phyloP scores from a whole-genome alignment of 1,140 invertebrate genomes.

The Cepaea nemoralis region DNA sequence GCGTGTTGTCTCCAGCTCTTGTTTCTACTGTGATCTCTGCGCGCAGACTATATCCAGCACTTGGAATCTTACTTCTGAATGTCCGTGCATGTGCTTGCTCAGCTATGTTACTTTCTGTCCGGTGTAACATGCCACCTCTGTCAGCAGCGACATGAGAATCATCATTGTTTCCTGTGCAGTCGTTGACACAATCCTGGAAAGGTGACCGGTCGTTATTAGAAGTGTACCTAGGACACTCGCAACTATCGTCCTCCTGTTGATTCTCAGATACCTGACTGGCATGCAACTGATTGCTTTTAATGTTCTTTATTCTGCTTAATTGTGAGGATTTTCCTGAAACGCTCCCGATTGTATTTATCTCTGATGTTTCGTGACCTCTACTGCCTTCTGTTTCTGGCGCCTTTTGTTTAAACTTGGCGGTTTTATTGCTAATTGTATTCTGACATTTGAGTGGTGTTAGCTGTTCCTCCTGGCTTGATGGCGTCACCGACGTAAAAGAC shows the following conservation, averaged over 20 bases:
- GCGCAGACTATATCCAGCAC: neutral
- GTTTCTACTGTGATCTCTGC: neutral
- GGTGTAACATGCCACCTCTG: neutral
- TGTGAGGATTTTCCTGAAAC: neutral
- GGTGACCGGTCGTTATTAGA: neutral
- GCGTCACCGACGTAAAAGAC: neutral
- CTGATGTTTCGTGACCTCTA: neutral
- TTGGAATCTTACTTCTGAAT: neutral
- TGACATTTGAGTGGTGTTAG: neutral
- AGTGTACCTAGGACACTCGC: neutral
- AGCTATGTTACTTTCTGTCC: neutral
- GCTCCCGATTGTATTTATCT: neutral
- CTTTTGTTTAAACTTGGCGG: neutral
- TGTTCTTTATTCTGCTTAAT: neutral
- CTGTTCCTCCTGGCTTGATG: slow-evolving; percentile 8
- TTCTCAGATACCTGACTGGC: neutral
- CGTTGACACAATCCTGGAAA: neutral
- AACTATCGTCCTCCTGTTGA: neutral
- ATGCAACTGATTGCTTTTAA: neutral
- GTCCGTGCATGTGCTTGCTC: neutral
- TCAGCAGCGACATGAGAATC: neutral
- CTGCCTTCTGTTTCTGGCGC: neutral
- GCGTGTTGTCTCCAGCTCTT: neutral
- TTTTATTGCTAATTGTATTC: neutral
- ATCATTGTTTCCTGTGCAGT: neutral